Base-by-base conservation (phyloP, 2,888 invertebrate genomes). In the Hyposoter didymator region DNA sequence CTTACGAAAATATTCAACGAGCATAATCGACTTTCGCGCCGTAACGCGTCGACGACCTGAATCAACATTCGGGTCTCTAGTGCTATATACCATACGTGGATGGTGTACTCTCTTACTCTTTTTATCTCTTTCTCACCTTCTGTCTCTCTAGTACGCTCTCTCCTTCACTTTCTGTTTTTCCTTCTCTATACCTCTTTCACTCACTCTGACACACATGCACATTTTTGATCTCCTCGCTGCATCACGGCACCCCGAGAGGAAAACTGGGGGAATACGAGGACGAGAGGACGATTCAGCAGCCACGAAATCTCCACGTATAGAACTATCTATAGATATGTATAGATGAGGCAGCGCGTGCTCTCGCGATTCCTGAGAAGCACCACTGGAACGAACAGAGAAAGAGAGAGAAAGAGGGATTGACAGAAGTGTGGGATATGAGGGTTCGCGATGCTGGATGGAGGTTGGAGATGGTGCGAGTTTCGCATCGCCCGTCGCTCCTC, bases 1-100 rank as follows among this genome's bases (percentile, higher is more conserved):
- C 86, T 87, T 86, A 84, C 81, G 86, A 88, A 88, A 88, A 89
- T 89, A 89, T 89, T 88, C 88, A 88, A 81, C 88, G 84, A 84
- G 88, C 88, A 88, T 89, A 89, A 89, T 89, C 88, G 89, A 88
- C 84, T 88, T 84, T 81, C 80, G 52, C 86, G 84, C 79, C 81
- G 84, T 88, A 86, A 88, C 88, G 87, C 86, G 84, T 86, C 87
- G 85, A 83, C 87, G 78, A 87, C 87, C 87, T 89, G 88, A 88
- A 88, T 88, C 88, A 89, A 89, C 89, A 88, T 88, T 87, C 87
- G 87, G 80, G 80, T 84, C 87, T 85, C 85, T 78, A 43, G 35
- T 22, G 4, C 39, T 80, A 72, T 79, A 64, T 64, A 70, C 78
- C 72, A 69, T 69, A 72, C 45, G 82, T 39, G 39, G 74, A 64